Evolutionary conservation across 1,140 invertebrate species (phyloP).

Genomic region (Danaus melanippus): DNA sequence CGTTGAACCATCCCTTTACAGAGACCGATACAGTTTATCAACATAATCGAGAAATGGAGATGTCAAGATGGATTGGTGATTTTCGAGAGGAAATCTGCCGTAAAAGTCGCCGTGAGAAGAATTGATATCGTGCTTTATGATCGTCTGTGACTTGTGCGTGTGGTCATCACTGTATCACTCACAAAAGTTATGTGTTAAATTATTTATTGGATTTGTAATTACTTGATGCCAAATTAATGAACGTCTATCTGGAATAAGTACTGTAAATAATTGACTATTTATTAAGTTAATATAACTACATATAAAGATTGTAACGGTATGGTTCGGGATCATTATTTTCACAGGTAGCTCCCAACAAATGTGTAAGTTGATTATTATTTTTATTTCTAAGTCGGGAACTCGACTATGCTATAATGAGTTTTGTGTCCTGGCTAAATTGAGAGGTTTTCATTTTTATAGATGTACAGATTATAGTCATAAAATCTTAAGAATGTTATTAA

Average conservation of each 20-base stretch:
- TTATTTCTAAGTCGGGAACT: conserved; percentile 36
- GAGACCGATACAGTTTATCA: neutral
- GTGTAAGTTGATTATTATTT: conserved; percentile 52
- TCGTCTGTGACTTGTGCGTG: conserved; percentile 19
- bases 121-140: conserved; percentile 21
- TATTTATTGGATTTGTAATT: too few relatives aligned
- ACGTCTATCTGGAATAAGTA: too few relatives aligned
- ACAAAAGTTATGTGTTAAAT: too few relatives aligned
- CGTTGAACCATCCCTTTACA: conserved; percentile 9
- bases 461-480: neutral
- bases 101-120: conserved; percentile 43
- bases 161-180: conserved; percentile 6
- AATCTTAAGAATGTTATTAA: neutral
- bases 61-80: conserved; percentile 23
- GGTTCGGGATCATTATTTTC: too few relatives aligned
- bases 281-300: too few relatives aligned
- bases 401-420: conserved; percentile 32
- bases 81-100: conserved; percentile 30
- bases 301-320: too few relatives aligned
- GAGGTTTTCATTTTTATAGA: conserved; percentile 12
- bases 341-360: conserved; percentile 30
- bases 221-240: too few relatives aligned
- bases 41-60: conserved; percentile 1
- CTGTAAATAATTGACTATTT: too few relatives aligned
- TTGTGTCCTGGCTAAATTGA: conserved; percentile 18